Evolutionary conservation across 2,888 invertebrate species (phyloP).

Genomic region (Disparrhopalites patrizii): DNA sequence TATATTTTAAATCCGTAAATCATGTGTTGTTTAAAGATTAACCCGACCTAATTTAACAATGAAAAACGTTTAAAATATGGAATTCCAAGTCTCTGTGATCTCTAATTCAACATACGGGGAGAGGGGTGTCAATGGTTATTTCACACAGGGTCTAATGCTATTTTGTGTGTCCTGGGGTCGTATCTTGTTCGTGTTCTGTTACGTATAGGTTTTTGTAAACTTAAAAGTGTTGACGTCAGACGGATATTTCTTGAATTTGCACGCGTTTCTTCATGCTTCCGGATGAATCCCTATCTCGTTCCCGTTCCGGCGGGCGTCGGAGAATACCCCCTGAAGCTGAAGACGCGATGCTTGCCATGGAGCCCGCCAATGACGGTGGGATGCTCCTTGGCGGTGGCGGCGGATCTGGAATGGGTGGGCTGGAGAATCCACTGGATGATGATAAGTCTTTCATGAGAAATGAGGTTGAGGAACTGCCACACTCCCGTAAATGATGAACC

Average conservation of each 20-base stretch:
- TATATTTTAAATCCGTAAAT: too few relatives aligned
- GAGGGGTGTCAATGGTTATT: too few relatives aligned
- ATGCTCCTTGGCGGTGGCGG: slow-evolving; percentile 46
- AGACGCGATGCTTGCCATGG: slow-evolving; percentile 27
- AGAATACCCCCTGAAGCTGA: slow-evolving; percentile 29
- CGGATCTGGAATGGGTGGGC: slow-evolving; percentile 46
- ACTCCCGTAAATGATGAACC: slow-evolving; percentile 21
- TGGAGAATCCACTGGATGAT: slow-evolving; percentile 46
- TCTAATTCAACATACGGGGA: too few relatives aligned
- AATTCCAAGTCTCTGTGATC: too few relatives aligned
- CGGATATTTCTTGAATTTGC: slow-evolving; percentile 36
- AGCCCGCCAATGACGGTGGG: slow-evolving; percentile 27
- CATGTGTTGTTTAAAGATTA: too few relatives aligned
- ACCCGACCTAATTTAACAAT: too few relatives aligned
- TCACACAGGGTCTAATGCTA: too few relatives aligned
- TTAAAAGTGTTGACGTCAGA: slow-evolving; percentile 21
- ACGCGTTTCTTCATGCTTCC: slow-evolving; percentile 34
- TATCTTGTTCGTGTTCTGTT: too few relatives aligned
- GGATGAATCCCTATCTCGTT: slow-evolving; percentile 14
- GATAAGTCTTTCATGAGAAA: slow-evolving; percentile 42
- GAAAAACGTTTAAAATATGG: too few relatives aligned
- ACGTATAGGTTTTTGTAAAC: too few relatives aligned
- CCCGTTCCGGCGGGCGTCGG: slow-evolving; percentile 29
- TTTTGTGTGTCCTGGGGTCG: too few relatives aligned
- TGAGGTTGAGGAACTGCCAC: slow-evolving; percentile 25